Conservation (phyloP, 2,113 vertebrate genomes). For the Murina feae region DNA sequence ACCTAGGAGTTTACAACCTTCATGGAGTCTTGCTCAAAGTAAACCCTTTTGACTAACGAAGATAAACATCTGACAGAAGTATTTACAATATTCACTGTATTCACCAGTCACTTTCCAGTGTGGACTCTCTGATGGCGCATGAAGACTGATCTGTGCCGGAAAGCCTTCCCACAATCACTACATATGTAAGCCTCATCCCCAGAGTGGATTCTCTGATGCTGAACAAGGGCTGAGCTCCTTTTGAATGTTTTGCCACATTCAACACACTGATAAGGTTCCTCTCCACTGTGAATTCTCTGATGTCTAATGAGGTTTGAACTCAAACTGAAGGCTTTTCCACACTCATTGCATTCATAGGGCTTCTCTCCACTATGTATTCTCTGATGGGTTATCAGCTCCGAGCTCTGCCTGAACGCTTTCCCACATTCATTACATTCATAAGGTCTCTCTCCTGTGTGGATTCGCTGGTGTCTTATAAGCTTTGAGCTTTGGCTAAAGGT, state of each 20-base stretch:
- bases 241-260: constrained; percentile 77
- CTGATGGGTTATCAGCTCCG: constrained; percentile 74
- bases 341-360: constrained; percentile 73
- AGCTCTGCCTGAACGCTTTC: constrained; percentile 75
- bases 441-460: constrained; percentile 75
- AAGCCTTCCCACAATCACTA: constrained; percentile 70
- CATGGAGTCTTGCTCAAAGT: not conserved
- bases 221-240: constrained; percentile 73
- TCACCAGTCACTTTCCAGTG: constrained; percentile 52
- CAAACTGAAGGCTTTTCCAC: constrained; percentile 74
- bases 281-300: constrained; percentile 75
- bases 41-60: not conserved
- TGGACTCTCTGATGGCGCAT: constrained; percentile 68
- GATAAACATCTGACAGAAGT: not conserved
- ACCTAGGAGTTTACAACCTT: not conserved
- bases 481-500: constrained; percentile 74
- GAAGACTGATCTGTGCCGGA: constrained; percentile 67
- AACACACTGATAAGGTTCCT: constrained; percentile 73
- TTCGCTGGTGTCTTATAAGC: constrained; percentile 73
- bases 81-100: not conserved
- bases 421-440: constrained; percentile 76
- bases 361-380: constrained; percentile 77
- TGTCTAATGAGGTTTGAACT: constrained; percentile 75
- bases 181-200: constrained; percentile 76
- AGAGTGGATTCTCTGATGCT: constrained; percentile 75